Base-by-base conservation (phyloP, 1,140 invertebrate genomes). In the Drosophila leontia region DNA sequence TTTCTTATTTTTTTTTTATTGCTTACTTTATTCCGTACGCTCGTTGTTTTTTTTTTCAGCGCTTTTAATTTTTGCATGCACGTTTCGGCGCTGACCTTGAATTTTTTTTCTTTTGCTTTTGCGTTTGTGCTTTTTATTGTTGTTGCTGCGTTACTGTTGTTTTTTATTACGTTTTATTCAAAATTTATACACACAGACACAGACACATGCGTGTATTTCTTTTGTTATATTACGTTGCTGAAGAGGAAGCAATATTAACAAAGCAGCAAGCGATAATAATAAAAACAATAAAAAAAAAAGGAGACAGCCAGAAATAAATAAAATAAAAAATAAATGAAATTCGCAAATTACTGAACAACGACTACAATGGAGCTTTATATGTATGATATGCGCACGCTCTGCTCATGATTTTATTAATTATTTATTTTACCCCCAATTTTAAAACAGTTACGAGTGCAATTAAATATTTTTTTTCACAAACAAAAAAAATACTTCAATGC, bases 61-160 rank as follows among this genome's bases (percentile, higher is more conserved):
- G 85, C 85, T 90, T 56, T 56, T 90, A 90, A 90, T 85, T 90
- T 90, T 90, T 90, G 85, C 85, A 90, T 90, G 85, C 85, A 90
- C 85, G 85, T 90, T 90, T 90, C 79, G 85, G 86, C 78, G 78
- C 82, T 90, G 86, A 90, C 85, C 85, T 90, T 90, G 85, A 90
- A 90, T 76, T 82, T 82, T 88, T 88, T 88, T 90, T 90, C 75
- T 85, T 90, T 85, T 80, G 68, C 64, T 83, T 88, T 88, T 81
- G 58, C 51, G 63, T 79, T 84, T 57, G 70, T 56, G 39, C 50
- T 63, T 71, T 68, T 62, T 44, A 8, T 62, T 74, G 41, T 74
- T 78, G 55, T 72, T 69, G 41, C 55, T 56, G 61, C 42, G 69
- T 48, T 81, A 78, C 74, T 81, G 59, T 82, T 86, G 58, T 62